Evolutionary conservation across 2,113 vertebrate species (phyloP).

Genomic region (Notechis scutatus): DNA sequence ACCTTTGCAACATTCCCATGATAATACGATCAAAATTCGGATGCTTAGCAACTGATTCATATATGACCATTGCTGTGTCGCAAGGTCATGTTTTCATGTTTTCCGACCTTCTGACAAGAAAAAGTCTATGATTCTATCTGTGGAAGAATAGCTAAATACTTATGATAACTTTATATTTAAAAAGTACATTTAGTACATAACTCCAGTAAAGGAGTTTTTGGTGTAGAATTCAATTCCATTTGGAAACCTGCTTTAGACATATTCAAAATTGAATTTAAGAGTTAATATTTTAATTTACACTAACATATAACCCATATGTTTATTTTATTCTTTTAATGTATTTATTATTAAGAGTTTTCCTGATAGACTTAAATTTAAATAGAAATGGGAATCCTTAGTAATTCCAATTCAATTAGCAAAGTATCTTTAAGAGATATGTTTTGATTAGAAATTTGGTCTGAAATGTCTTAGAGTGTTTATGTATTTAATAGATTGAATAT

Average conservation of each 20-base stretch:
- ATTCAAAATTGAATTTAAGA: neutral
- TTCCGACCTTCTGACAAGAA: neutral
- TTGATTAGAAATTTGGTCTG: neutral
- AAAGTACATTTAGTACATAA: neutral
- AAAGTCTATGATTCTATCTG: neutral
- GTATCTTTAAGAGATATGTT: neutral
- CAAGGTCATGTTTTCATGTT: neutral
- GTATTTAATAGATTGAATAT: neutral
- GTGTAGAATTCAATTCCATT: neutral
- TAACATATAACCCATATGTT: neutral
- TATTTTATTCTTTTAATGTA: neutral
- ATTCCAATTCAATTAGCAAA: neutral
- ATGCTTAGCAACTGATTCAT: neutral
- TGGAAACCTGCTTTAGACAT: neutral
- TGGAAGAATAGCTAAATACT: neutral
- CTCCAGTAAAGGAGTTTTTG: neutral
- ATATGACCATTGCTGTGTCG: neutral
- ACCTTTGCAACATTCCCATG: neutral
- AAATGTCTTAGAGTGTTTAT: neutral
- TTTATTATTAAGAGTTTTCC: neutral
- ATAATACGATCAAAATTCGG: neutral
- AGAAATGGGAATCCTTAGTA: neutral
- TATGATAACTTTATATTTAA: neutral
- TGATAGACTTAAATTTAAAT: neutral
- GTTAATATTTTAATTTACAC: neutral